Evolutionary conservation across 1,140 invertebrate species (phyloP), one percentile per base, ranked within the genome.

Genomic region (Plectrocnemia conspersa): DNA sequence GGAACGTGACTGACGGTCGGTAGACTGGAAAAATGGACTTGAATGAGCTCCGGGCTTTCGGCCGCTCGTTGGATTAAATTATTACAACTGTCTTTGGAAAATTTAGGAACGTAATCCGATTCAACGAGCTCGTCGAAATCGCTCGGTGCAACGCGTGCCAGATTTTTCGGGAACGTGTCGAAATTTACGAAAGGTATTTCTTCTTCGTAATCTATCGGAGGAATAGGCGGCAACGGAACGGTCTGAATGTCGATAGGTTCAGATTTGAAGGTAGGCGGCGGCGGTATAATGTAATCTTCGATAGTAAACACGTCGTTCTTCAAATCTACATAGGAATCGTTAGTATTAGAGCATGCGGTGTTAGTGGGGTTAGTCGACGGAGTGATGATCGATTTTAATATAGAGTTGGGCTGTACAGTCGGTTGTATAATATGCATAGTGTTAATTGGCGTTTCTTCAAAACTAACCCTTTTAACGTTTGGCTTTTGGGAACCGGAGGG

Each of bases 1-100:
- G 73, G 74, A 27, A 76, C 65, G 52, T 75, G 74, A 18, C 73
- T 73, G 6, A 75, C 66, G 3, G 67, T 66, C 2, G 74, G 74
- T 16, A 76, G 63, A 19, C 64, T 69, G 61, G 64, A 67, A 23
- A 74, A 68, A 35, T 74, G 71, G 9, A 70, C 74, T 52, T 76
- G 73, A 52, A 76, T 61, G 27, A 76, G 59, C 60, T 67, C 73
- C 0, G 72, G 72, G 19, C 9, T 35, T n/a, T 35, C 35, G 32
- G 18, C 5, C 7, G 5, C 22, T 21, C n/a, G n/a, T n/a, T 19
- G 13, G 6, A 38, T 38, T n/a, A n/a, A n/a, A n/a, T n/a, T n/a
- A n/a, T n/a, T n/a, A n/a, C n/a, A n/a, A n/a, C n/a, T n/a, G n/a
- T 7, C 36, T 35, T 47, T 25, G 19, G 7, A 32, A n/a, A n/a